Evolutionary conservation across 2,113 vertebrate species (phyloP).

Genomic region (Cebus imitator): DNA sequence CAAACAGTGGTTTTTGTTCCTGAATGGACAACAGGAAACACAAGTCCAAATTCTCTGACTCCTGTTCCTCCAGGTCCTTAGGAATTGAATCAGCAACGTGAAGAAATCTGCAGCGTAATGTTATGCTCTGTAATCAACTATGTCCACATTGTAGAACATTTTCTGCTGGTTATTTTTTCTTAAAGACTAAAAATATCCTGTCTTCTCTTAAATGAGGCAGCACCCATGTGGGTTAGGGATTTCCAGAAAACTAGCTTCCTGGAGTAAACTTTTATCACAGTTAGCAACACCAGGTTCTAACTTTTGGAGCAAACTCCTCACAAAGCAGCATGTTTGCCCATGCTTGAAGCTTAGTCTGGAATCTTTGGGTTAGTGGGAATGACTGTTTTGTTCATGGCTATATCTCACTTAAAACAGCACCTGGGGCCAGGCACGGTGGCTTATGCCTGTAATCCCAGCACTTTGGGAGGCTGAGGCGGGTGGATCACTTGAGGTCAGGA

Average conservation of each 20-base stretch:
- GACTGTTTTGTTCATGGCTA: not conserved
- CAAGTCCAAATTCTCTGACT: not conserved
- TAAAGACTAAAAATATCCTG: not conserved
- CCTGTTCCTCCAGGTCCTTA: not conserved
- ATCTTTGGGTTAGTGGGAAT: not conserved
- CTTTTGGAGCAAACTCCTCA: not conserved
- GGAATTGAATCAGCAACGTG: not conserved
- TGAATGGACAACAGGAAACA: not conserved
- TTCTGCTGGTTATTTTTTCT: not conserved
- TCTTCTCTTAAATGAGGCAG: not conserved
- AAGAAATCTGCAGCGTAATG: not conserved
- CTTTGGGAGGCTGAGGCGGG: too few species aligned
- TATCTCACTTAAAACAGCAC: not conserved
- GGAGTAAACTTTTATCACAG: not conserved
- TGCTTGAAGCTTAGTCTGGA: not conserved
- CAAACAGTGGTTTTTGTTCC: not conserved
- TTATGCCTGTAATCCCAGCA: too few species aligned
- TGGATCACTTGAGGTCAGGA: too few species aligned
- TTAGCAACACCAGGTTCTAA: not conserved
- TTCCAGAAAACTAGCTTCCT: not conserved
- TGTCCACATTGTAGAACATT: not conserved
- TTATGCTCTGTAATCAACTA: not conserved
- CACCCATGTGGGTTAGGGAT: not conserved
- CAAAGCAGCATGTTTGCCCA: not conserved
- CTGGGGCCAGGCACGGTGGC: not conserved